Conservation (phyloP, 2,113 vertebrate genomes). For the Ctenodactylus gundi region DNA sequence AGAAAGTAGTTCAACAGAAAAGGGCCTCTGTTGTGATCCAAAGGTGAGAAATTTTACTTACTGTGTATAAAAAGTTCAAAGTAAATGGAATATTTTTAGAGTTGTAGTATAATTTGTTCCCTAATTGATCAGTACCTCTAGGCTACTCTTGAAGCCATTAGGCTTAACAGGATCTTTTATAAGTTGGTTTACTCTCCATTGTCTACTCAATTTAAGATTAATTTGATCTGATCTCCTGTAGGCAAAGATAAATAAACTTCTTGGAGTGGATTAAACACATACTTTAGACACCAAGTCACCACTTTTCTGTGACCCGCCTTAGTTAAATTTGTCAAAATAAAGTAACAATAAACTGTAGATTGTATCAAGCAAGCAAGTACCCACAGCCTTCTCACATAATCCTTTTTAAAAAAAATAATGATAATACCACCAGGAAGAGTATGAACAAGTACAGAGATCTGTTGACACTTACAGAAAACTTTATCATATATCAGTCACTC, state of each 20-base stretch:
- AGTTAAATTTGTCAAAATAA: conserved; percentile 22
- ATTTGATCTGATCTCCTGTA: background rate
- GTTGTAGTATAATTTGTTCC: background rate
- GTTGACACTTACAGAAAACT: background rate
- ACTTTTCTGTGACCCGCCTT: background rate
- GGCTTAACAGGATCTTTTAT: background rate
- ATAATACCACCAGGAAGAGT: background rate
- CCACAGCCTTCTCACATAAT: background rate
- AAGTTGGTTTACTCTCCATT: background rate
- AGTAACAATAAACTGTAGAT: background rate
- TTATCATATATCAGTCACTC: background rate
- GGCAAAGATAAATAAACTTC: conserved; percentile 20
- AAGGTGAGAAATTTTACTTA: conserved; percentile 10
- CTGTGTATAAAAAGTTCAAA: background rate
- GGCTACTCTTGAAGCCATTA: background rate
- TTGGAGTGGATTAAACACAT: conserved; percentile 10
- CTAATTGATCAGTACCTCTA: background rate
- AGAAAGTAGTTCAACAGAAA: background rate
- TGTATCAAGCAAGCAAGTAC: background rate
- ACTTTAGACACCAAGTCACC: background rate
- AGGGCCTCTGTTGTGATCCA: background rate
- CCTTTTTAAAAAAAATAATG: conserved; percentile 6
- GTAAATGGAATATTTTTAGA: background rate
- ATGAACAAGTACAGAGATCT: background rate
- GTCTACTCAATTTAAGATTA: background rate